A percentile compares a stretch with the other conserved stretches of the same genome.
phyloP scores from a whole-genome alignment of 2,888 invertebrate genomes.

The Diabrotica balteata region DNA sequence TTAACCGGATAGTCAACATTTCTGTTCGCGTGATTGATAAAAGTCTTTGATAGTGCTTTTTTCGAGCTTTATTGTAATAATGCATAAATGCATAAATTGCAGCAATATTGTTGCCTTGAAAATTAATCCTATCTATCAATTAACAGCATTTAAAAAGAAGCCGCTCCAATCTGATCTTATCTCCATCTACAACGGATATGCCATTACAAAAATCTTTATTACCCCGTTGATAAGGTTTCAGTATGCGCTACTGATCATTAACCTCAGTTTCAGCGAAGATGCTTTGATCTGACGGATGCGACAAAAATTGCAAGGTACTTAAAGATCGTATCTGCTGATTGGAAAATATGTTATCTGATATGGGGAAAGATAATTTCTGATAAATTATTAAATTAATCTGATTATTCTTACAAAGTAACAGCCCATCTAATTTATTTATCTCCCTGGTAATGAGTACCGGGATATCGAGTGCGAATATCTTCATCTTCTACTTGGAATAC shows the following conservation, averaged over 20 bases:
- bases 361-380: slow-evolving; percentile 4
- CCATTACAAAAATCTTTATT: neutral
- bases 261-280: no score
- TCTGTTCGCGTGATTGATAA: no score
- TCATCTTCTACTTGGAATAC: no score
- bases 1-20: no score
- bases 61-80: no score
- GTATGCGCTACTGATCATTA: neutral
- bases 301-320: slow-evolving; percentile 5
- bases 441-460: neutral
- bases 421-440: slow-evolving; percentile 10
- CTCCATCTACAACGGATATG: slow-evolving; percentile 4
- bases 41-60: no score
- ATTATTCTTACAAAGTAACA: slow-evolving; percentile 7
- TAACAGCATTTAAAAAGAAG: no score
- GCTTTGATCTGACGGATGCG: neutral
- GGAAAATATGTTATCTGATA: slow-evolving; percentile 7
- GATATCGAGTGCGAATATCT: slow-evolving; percentile 13
- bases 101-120: no score
- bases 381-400: slow-evolving; percentile 13
- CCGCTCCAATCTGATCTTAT: neutral
- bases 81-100: no score
- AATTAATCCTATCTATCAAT: no score
- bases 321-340: slow-evolving; percentile 12
- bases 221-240: neutral